phyloP scores from a whole-genome alignment of 2,888 invertebrate species.

The Parnassius mnemosyne region DNA sequence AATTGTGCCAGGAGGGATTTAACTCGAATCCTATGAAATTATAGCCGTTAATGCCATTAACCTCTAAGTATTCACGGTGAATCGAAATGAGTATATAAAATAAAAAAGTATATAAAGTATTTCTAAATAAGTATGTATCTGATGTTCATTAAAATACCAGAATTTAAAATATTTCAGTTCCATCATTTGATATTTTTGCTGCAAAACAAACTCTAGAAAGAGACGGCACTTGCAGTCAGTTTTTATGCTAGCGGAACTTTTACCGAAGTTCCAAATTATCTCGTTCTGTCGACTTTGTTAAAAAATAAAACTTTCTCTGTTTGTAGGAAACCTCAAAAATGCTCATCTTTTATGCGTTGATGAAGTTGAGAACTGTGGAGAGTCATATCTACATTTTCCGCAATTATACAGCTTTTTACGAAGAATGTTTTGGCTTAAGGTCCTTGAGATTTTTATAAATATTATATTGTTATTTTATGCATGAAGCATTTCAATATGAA shows the following conservation, averaged over 20 bases:
- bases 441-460: too few species aligned
- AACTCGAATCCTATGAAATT: too few species aligned
- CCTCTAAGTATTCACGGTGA: too few species aligned
- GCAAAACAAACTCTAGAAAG: slow-evolving; percentile 18
- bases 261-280: slow-evolving; percentile 23
- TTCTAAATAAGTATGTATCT: too few species aligned
- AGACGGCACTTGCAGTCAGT: slow-evolving; percentile 20
- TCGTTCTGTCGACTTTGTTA: slow-evolving; percentile 19
- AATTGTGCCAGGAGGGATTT: too few species aligned
- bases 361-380: slow-evolving; percentile 18
- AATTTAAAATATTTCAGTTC: too few species aligned
- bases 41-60: too few species aligned
- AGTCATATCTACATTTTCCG: slow-evolving; percentile 5
- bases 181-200: slow-evolving; percentile 1
- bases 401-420: slow-evolving; percentile 3
- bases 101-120: too few species aligned
- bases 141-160: too few species aligned
- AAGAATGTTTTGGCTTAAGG: background rate
- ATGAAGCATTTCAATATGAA: too few species aligned
- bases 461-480: too few species aligned
- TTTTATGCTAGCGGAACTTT: slow-evolving; percentile 22
- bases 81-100: too few species aligned
- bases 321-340: slow-evolving; percentile 23
- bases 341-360: slow-evolving; percentile 22
- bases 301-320: slow-evolving; percentile 24